These are phyloP conservation scores for Chionoecetes opilio DNA, from an alignment of 1,140 invertebrate genomes.

Conservation along the genomic window DNA sequence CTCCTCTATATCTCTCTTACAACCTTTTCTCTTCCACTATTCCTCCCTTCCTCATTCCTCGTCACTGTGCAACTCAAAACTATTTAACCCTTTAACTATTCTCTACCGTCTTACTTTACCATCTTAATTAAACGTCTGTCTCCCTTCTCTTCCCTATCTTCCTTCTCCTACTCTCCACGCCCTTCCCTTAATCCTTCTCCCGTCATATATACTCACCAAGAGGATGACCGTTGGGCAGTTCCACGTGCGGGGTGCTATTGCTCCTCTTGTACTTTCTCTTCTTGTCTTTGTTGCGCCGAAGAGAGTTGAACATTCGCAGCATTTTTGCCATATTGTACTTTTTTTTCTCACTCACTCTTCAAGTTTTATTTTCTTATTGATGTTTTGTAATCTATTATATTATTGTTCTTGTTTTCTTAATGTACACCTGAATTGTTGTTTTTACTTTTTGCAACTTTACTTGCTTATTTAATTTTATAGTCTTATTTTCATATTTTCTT, in stretches of 20 bases:
- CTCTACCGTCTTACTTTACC: too few species aligned
- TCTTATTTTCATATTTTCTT: background rate
- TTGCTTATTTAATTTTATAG: background rate
- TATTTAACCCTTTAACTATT: too few species aligned
- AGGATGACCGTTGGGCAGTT: slow-evolving; percentile 54
- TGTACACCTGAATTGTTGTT: background rate
- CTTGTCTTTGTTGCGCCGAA: slow-evolving; percentile 71
- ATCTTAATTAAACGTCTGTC: too few species aligned
- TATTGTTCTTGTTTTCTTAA: too few species aligned
- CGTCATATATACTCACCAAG: slow-evolving; percentile 36
- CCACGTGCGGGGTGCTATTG: slow-evolving; percentile 62
- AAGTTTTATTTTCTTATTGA: background rate
- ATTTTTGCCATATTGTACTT: slow-evolving; percentile 65
- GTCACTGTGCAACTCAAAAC: too few species aligned
- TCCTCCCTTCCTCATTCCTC: background rate
- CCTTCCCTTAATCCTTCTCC: background rate
- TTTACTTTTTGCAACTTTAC: background rate
- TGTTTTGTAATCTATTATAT: too few species aligned
- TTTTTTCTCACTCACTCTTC: background rate
- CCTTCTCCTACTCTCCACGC: background rate
- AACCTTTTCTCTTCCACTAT: background rate
- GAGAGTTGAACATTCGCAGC: slow-evolving; percentile 73
- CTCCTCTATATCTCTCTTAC: background rate
- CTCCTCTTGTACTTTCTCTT: slow-evolving; percentile 71
- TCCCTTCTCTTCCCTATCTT: background rate